Evolutionary conservation across 2,888 invertebrate species (phyloP).

Genomic region (Chaetoderma sp.): DNA sequence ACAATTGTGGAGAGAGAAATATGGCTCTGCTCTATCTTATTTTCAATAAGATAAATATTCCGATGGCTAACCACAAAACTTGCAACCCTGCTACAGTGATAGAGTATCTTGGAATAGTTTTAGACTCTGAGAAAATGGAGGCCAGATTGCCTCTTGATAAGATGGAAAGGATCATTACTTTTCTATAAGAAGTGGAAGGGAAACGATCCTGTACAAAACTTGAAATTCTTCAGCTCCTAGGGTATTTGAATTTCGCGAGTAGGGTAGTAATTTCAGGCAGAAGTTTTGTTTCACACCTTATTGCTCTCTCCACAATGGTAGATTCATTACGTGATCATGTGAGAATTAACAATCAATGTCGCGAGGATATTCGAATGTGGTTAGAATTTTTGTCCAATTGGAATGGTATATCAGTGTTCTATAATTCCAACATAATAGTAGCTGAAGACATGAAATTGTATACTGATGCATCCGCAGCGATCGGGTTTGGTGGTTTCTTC

Average conservation of each 20-base stretch:
- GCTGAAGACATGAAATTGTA: too few species aligned
- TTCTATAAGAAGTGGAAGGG: conserved; percentile 6
- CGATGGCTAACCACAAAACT: conserved; percentile 27
- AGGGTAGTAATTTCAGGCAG: conserved; percentile 28
- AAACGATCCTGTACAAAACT: conserved; percentile 26
- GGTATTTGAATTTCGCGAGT: conserved; percentile 27
- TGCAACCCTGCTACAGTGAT: conserved; percentile 21
- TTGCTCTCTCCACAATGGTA: conserved; percentile 15
- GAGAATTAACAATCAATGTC: conserved; percentile 17
- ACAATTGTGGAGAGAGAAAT: neutral
- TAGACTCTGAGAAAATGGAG: conserved; percentile 27
- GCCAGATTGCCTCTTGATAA: conserved; percentile 28
- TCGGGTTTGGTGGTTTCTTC: too few species aligned
- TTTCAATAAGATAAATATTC: conserved; percentile 19
- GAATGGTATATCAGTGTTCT: conserved; percentile 13
- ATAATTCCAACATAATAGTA: too few species aligned
- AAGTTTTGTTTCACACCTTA: conserved; percentile 30
- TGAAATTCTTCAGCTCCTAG: conserved; percentile 21
- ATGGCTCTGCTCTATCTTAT: conserved; percentile 9
- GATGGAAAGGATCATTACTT: conserved; percentile 9
- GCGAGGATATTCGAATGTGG: conserved; percentile 27
- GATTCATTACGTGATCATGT: conserved; percentile 17
- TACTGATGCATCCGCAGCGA: too few species aligned
- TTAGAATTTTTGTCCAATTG: conserved; percentile 11
- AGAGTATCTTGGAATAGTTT: conserved; percentile 31